Evolutionary conservation across 2,888 invertebrate species (phyloP), one percentile per base, ranked within the genome.

Genomic region (Ellobium chinense): DNA sequence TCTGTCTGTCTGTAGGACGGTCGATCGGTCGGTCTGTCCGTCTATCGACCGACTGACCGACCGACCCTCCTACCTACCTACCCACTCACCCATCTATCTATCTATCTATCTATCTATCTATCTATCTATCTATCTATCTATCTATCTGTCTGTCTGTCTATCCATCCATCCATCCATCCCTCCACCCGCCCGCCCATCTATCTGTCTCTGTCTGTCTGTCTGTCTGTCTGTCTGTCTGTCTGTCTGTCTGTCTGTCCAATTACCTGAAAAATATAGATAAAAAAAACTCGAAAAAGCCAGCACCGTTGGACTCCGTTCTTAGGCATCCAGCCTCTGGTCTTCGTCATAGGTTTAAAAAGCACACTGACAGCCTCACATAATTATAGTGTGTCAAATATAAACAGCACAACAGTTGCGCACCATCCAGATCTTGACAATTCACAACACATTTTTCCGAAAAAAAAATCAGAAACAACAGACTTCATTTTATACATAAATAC

Each of bases 51-150:
- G 7, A 46, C 18, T 18, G 7, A 46, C 18, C 46, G 7, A 46
- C 18, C 46, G 7, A 46, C 18, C 46, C 18, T 12, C 18, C 46
- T 46, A 46, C 18, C 46, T 46, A 24, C 37, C 36, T 39, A 31
- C 37, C 34, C n/a, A 14, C 68, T 21, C 1, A n/a, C 18, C 56
- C 39, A 14, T 63, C 63, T 58, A 36, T 54, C 29, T 34, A 34
- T 76, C 27, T 66, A 66, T 78, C 68, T 68, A 66, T 78, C 69
- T 78, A 66, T 78, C 69, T 78, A 66, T 78, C 69, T 78, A 66
- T 78, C 60, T 78, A 46, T 68, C 78, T 69, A 34, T 78, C 36
- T 46, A 46, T 46, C 46, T 46, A 46, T 46, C 46, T 46, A 46
- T 46, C 7, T 46, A 18, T 46, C 46, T 46, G 46, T 46, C 46